A percentile compares a stretch with the other conserved stretches of the same genome.
Conservation (phyloP, 2,113 vertebrate genomes). For the Agapornis roseicollis region DNA sequence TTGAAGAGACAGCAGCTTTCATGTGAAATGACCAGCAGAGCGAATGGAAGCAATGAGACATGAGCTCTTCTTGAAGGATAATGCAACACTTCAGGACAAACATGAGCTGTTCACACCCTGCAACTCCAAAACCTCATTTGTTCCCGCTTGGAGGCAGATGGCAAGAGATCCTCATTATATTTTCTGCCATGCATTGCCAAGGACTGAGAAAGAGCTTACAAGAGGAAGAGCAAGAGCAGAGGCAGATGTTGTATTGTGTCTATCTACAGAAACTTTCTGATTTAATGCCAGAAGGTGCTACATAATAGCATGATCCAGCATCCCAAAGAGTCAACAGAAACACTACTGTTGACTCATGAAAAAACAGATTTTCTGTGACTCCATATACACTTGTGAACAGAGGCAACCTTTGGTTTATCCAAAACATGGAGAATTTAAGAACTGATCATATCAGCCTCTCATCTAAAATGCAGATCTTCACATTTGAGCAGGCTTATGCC, state of each 20-base stretch:
- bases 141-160: background rate
- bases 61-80: background rate
- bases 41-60: background rate
- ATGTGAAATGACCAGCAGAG: too few species aligned
- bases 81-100: background rate
- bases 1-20: background rate
- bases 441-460: background rate
- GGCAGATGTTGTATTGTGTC: fast-evolving
- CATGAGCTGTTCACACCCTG: background rate
- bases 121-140: background rate
- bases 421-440: background rate
- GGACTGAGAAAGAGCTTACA: background rate
- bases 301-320: background rate
- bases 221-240: background rate
- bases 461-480: background rate
- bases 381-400: background rate
- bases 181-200: background rate
- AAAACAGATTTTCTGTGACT: background rate
- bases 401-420: background rate
- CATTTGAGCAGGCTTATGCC: background rate
- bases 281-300: background rate
- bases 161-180: background rate
- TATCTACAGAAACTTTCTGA: background rate
- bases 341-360: background rate
- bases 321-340: background rate